phyloP scores from a whole-genome alignment of 1,140 invertebrate genomes.

The Achatina immaculata region DNA sequence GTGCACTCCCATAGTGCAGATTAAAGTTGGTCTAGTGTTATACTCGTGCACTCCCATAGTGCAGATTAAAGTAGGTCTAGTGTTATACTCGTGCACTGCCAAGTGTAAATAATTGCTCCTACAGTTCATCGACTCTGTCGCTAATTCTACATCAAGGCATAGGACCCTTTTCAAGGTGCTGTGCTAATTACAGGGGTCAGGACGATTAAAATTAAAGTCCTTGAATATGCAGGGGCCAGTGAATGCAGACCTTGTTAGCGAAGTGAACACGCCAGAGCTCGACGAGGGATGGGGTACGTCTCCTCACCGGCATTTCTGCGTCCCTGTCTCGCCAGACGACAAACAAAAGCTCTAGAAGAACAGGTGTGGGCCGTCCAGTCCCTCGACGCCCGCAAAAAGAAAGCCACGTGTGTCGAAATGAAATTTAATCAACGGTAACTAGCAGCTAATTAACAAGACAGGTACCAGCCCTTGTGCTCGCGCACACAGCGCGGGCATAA shows the following conservation, averaged over 20 bases:
- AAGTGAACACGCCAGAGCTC: background rate
- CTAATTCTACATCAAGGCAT: background rate
- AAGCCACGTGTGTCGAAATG: background rate
- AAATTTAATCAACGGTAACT: constrained; percentile 20
- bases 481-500: background rate
- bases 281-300: background rate
- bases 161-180: background rate
- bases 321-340: background rate
- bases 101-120: too few relatives aligned
- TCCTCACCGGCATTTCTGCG: background rate
- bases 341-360: background rate
- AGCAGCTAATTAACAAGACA: constrained; percentile 10
- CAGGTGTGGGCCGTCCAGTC: background rate
- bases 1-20: too few relatives aligned
- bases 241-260: background rate
- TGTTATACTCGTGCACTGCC: too few relatives aligned
- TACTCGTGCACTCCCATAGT: too few relatives aligned
- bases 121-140: too few relatives aligned
- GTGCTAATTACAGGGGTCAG: background rate
- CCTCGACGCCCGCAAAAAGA: background rate
- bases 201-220: background rate
- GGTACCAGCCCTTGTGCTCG: background rate
- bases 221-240: background rate
- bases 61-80: too few relatives aligned
- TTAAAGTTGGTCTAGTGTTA: too few relatives aligned